Conservation (phyloP, 1,140 invertebrate species). For the Drosophila melanica region DNA sequence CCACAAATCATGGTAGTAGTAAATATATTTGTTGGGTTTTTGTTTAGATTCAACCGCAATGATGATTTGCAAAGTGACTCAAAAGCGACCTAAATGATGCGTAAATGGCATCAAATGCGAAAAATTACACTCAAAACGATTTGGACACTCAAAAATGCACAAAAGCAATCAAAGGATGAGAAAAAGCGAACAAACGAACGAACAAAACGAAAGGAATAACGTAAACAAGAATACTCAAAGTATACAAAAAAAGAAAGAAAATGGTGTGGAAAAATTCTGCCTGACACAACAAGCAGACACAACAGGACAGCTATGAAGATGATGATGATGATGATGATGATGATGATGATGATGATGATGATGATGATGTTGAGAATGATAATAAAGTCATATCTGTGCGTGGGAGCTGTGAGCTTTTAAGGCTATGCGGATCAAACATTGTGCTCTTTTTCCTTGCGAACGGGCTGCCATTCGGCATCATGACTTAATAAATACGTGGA, state of each 20-base stretch:
- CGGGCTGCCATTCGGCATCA: slow-evolving; percentile 48
- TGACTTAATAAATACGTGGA: slow-evolving; percentile 75
- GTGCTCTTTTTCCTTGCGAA: slow-evolving; percentile 37
- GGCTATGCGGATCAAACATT: slow-evolving; percentile 17
- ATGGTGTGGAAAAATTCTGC: slow-evolving; percentile 1
- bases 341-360: slow-evolving; percentile 15
- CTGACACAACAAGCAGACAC: not conserved
- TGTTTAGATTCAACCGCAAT: slow-evolving; percentile 17
- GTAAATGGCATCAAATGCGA: slow-evolving; percentile 57
- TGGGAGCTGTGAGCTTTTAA: not conserved
- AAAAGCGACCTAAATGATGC: slow-evolving; percentile 56
- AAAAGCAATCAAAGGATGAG: slow-evolving; percentile 52
- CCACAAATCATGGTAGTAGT: slow-evolving; percentile 10
- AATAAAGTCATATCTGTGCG: slow-evolving; percentile 20
- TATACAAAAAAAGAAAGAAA: not conserved
- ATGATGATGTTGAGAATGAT: slow-evolving; percentile 3
- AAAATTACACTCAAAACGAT: slow-evolving; percentile 57
- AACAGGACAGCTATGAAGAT: slow-evolving; percentile 2
- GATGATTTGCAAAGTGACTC: slow-evolving; percentile 32
- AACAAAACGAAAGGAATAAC: slow-evolving; percentile 11
- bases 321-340: slow-evolving; percentile 3
- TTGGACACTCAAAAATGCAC: slow-evolving; percentile 58
- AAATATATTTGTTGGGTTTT: not conserved
- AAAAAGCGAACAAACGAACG: slow-evolving; percentile 4
- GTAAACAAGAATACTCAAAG: slow-evolving; percentile 21